Evolutionary conservation across 1,140 invertebrate genomes (phyloP).

Genomic region (Trichomalopsis sarcophagae): DNA sequence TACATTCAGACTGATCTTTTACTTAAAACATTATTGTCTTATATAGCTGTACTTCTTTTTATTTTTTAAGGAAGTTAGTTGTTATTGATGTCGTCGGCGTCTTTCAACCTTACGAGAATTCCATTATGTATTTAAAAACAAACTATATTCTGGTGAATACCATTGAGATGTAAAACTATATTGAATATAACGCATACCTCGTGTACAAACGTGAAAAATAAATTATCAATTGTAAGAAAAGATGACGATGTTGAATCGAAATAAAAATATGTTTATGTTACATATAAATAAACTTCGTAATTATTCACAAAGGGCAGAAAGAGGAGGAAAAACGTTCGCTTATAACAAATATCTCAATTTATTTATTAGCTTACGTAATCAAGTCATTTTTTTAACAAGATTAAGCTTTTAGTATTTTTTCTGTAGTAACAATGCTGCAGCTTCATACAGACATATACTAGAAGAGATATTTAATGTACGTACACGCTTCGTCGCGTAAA

Average conservation of each 20-base stretch:
- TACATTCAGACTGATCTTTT: constrained; percentile 40
- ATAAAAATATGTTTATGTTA: constrained; percentile 43
- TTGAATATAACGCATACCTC: constrained; percentile 19
- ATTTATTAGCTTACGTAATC: constrained; percentile 2
- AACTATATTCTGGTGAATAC: constrained; percentile 10
- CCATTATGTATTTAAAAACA: not conserved
- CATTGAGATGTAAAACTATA: constrained; percentile 16
- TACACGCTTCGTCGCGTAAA: constrained; percentile 45
- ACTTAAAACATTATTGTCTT: constrained; percentile 26
- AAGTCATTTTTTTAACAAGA: constrained; percentile 25
- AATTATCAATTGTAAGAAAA: constrained; percentile 28
- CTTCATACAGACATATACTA: constrained; percentile 14
- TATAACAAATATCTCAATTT: constrained; percentile 27
- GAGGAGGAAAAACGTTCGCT: constrained; percentile 1
- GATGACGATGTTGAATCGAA: constrained; percentile 11
- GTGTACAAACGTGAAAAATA: constrained; percentile 39
- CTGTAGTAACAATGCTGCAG: not conserved
- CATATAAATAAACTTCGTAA: constrained; percentile 21
- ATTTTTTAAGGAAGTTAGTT: constrained; percentile 12
- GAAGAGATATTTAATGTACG: constrained; percentile 45
- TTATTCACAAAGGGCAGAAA: not conserved
- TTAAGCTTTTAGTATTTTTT: constrained; percentile 11
- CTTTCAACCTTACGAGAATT: not conserved
- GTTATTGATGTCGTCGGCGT: constrained; percentile 14
- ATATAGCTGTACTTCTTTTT: constrained; percentile 9